Percentiles rank a stretch among this genome's conserved stretches.
Conservation (phyloP, 1,140 invertebrate species). For the Bursaphelenchus mucronatus region DNA sequence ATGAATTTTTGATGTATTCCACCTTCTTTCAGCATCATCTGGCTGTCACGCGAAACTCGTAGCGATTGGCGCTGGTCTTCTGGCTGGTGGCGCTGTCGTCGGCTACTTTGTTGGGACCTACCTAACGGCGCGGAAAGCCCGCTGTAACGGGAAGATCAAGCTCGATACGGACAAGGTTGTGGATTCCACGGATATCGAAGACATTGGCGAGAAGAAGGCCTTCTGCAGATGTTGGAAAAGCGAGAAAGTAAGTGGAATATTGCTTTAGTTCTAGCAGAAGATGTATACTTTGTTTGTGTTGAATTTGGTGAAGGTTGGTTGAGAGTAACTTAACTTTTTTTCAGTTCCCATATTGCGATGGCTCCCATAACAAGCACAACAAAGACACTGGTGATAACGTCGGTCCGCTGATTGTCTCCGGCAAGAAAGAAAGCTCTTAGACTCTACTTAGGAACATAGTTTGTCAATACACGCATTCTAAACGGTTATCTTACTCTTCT, state of each 20-base stretch:
- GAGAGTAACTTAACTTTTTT: constrained; percentile 7
- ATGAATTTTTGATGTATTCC: too few species aligned
- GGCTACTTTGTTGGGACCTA: constrained; percentile 22
- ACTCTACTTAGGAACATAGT: neutral
- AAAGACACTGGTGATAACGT: constrained; percentile 47
- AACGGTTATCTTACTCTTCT: too few species aligned
- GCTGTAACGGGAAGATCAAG: constrained; percentile 19
- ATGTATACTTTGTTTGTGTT: neutral
- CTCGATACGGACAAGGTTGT: constrained; percentile 38
- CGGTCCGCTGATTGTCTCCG: constrained; percentile 38
- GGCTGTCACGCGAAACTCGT: constrained; percentile 25
- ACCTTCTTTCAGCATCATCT: neutral
- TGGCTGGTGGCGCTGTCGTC: constrained; percentile 35
- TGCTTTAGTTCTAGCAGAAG: neutral
- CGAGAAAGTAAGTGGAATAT: constrained; percentile 34
- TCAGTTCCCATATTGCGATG: constrained; percentile 46
- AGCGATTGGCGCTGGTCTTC: constrained; percentile 17
- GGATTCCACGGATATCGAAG: constrained; percentile 42
- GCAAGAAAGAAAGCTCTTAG: constrained; percentile 29
- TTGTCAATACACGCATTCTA: neutral
- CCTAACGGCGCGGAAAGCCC: neutral
- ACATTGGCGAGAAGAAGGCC: constrained; percentile 39
- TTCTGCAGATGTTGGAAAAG: constrained; percentile 47
- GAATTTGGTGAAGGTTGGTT: neutral
- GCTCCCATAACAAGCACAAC: constrained; percentile 38